phyloP scores from a whole-genome alignment of 2,888 invertebrate genomes.

The Aelia acuminata region DNA sequence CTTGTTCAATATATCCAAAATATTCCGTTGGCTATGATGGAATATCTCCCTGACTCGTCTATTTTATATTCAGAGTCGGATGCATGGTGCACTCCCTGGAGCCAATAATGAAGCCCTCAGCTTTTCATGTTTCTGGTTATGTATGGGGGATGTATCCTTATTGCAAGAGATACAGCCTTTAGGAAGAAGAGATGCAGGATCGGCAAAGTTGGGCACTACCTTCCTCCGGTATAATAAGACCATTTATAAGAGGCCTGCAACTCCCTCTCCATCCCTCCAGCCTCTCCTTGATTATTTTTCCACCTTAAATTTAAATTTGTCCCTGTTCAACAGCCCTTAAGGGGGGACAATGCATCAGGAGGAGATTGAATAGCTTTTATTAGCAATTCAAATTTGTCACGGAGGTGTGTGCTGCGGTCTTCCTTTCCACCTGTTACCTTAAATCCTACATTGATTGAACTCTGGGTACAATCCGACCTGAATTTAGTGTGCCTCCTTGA shows the following conservation, averaged over 20 bases:
- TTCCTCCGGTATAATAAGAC: slow-evolving; percentile 19
- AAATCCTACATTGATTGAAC: not conserved
- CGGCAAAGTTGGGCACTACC: slow-evolving; percentile 29
- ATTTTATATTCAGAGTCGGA: slow-evolving; percentile 1
- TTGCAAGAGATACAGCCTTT: not conserved
- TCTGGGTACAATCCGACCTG: not conserved
- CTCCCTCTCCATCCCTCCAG: not conserved
- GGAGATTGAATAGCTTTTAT: slow-evolving; percentile 37
- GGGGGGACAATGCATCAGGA: slow-evolving; percentile 28
- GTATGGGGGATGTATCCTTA: slow-evolving; percentile 4
- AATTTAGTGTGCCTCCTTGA: not conserved
- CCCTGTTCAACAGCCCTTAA: slow-evolving; percentile 37
- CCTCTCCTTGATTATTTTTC: slow-evolving; percentile 47
- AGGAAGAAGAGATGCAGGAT: slow-evolving; percentile 21
- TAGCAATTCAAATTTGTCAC: slow-evolving; percentile 41
- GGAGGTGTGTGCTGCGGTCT: slow-evolving; percentile 35
- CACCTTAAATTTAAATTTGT: slow-evolving; percentile 44
- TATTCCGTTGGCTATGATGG: not conserved
- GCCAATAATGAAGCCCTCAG: slow-evolving; percentile 33
- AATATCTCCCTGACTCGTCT: slow-evolving; percentile 4
- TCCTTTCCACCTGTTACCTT: slow-evolving; percentile 5
- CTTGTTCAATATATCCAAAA: slow-evolving; percentile 20
- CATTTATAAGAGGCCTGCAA: slow-evolving; percentile 40
- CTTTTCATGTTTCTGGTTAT: slow-evolving; percentile 46
- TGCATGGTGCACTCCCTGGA: not conserved